Percentiles rank a stretch among this genome's conserved stretches.
phyloP scores from a whole-genome alignment of 2,113 vertebrate species.

The Xyliphius kryptos region DNA sequence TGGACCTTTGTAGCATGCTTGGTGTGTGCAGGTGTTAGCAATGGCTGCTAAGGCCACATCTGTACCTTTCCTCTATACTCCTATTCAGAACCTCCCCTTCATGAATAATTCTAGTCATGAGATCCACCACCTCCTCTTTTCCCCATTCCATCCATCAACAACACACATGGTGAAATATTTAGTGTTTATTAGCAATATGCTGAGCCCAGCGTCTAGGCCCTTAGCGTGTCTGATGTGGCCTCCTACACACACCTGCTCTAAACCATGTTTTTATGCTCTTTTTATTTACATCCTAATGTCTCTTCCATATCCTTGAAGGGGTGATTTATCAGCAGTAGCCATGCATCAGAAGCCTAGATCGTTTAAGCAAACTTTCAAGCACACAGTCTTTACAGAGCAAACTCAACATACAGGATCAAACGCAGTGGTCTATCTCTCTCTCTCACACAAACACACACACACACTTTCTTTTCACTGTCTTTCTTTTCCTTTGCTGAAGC shows the following conservation, averaged over 20 bases:
- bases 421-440: not conserved
- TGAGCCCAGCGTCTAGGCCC: slow-evolving; percentile 7
- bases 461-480: too few species aligned
- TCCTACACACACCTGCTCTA: slow-evolving; percentile 21
- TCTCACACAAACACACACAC: too few species aligned
- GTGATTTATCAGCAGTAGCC: slow-evolving; percentile 8
- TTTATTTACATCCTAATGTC: too few species aligned
- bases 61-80: not conserved
- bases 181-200: slow-evolving; percentile 38
- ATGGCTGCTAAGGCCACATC: too few species aligned
- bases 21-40: too few species aligned
- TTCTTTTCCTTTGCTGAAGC: too few species aligned
- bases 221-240: slow-evolving; percentile 17
- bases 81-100: slow-evolving; percentile 7
- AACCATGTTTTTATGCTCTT: not conserved
- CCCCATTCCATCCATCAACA: slow-evolving; percentile 31
- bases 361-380: slow-evolving; percentile 27
- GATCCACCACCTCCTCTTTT: slow-evolving; percentile 11
- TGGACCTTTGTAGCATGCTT: not conserved
- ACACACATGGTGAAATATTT: slow-evolving; percentile 38
- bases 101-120: slow-evolving; percentile 42
- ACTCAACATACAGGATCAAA: not conserved
- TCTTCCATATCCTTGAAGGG: too few species aligned
- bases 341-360: slow-evolving; percentile 30
- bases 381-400: slow-evolving; percentile 15